Percentiles rank a stretch among this genome's conserved stretches.
phyloP scores from a whole-genome alignment of 2,113 vertebrate genomes.

The Coturnix japonica region DNA sequence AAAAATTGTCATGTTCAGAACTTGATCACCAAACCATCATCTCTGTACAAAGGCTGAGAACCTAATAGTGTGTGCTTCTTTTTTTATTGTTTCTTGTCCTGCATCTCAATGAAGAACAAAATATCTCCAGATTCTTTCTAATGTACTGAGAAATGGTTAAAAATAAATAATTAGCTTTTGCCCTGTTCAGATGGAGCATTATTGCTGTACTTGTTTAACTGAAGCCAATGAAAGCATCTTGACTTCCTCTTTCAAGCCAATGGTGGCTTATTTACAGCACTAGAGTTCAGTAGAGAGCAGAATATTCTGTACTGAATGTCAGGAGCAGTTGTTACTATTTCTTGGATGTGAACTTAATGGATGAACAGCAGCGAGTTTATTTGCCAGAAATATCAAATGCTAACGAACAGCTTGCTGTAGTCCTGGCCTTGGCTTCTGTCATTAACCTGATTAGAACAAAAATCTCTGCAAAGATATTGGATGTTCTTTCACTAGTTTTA shows the following conservation, averaged over 20 bases:
- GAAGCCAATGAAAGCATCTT: background rate
- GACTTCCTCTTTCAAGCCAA: background rate
- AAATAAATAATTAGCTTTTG: background rate
- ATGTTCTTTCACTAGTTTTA: constrained; percentile 43
- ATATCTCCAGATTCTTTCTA: background rate
- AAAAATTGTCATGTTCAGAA: constrained; percentile 3
- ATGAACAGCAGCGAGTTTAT: constrained; percentile 52
- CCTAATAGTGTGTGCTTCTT: background rate
- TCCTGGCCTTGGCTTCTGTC: constrained; percentile 34
- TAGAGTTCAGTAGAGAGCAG: background rate
- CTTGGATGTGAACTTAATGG: constrained; percentile 42
- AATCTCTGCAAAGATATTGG: constrained; percentile 52
- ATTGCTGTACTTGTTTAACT: background rate
- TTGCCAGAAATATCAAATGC: constrained; percentile 68
- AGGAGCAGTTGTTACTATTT: constrained; percentile 34
- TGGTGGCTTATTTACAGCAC: background rate
- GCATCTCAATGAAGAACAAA: background rate
- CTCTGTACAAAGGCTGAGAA: background rate
- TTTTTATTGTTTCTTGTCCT: background rate
- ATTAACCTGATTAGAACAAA: constrained; percentile 61
- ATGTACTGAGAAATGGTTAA: background rate
- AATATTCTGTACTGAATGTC: constrained; percentile 16
- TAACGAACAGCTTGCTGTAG: constrained; percentile 61
- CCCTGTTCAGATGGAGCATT: background rate
- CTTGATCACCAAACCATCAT: background rate